Conservation (phyloP, 2,888 invertebrate species). For the Atrina japonica region DNA sequence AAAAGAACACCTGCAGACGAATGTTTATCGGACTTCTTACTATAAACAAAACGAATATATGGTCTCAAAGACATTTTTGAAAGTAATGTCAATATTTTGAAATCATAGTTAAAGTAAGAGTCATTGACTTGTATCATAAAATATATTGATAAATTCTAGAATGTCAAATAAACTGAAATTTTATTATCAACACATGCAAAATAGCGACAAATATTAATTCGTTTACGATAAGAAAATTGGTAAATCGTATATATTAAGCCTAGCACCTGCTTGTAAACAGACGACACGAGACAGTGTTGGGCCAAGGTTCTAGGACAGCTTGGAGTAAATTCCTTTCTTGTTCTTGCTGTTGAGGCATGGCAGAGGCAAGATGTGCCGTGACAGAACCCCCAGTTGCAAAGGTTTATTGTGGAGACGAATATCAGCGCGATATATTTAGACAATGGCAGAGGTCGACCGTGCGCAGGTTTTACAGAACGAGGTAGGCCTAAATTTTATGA, state of each 20-base stretch:
- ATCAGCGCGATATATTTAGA: conserved; percentile 76
- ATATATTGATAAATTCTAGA: too few species aligned
- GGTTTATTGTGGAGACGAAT: conserved; percentile 77
- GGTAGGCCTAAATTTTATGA: too few species aligned
- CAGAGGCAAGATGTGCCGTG: conserved; percentile 81
- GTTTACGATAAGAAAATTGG: too few species aligned
- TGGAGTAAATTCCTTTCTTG: not conserved
- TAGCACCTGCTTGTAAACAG: conserved; percentile 26
- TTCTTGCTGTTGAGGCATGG: conserved; percentile 70
- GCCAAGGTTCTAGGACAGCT: not conserved
- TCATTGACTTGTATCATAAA: too few species aligned
- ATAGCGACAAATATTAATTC: too few species aligned
- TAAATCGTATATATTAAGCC: conserved; percentile 10
- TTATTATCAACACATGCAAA: too few species aligned
- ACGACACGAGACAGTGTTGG: conserved; percentile 6
- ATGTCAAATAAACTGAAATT: too few species aligned
- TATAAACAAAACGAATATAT: conserved; percentile 13
- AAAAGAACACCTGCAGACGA: not conserved
- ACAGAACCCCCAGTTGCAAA: conserved; percentile 76
- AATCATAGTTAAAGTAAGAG: too few species aligned
- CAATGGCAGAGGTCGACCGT: conserved; percentile 76
- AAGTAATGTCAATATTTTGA: not conserved
- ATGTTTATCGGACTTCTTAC: not conserved
- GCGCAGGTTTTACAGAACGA: conserved; percentile 79
- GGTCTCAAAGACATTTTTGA: not conserved